Evolutionary conservation across 1,140 invertebrate species (phyloP).

Genomic region (Trinorchestia longiramus): DNA sequence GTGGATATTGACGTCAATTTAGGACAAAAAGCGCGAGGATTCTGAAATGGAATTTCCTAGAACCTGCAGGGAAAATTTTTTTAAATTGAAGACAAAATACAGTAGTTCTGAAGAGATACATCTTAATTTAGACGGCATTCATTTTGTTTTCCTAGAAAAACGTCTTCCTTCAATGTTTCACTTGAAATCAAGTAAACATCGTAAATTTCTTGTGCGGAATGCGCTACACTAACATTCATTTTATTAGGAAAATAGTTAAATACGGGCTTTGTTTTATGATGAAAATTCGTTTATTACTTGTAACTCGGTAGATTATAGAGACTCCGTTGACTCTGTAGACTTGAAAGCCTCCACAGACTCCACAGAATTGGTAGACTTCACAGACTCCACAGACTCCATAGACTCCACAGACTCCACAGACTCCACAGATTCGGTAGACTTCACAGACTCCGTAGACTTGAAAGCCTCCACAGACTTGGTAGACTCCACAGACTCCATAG

Average conservation of each 20-base stretch:
- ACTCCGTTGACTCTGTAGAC: background rate
- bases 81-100: background rate
- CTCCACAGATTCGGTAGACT: background rate
- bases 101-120: background rate
- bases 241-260: background rate
- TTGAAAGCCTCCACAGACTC: no score
- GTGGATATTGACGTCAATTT: background rate
- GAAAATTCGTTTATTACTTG: background rate
- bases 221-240: no score
- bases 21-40: background rate
- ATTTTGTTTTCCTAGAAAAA: background rate
- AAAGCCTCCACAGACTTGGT: no score
- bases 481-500: no score
- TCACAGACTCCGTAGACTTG: background rate
- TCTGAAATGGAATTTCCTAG: background rate
- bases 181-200: background rate
- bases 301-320: background rate
- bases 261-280: background rate
- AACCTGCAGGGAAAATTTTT: background rate
- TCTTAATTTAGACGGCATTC: background rate
- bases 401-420: no score
- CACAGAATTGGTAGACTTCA: no score
- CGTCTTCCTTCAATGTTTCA: background rate
- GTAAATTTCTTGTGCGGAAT: no score
- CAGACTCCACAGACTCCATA: no score